phyloP scores from a whole-genome alignment of 2,888 invertebrate genomes.

The Diarsia rubi region DNA sequence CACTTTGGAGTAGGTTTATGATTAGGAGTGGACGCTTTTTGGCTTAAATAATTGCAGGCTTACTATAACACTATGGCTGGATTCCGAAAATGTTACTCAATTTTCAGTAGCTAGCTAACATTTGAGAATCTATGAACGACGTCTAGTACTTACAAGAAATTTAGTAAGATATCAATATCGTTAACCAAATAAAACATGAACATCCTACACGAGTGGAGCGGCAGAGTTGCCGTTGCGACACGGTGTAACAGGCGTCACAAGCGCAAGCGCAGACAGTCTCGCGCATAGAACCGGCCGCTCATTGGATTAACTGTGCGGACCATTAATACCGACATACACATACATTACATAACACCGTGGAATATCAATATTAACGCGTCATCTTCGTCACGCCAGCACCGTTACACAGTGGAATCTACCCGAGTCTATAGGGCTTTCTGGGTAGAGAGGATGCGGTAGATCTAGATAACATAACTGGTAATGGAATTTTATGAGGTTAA shows the following conservation, averaged over 20 bases:
- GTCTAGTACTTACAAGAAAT: background rate
- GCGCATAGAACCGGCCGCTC: conserved; percentile 69
- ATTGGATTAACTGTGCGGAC: conserved; percentile 63
- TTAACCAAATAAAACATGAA: background rate
- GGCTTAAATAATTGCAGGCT: background rate
- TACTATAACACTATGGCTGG: no score
- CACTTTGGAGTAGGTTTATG: background rate
- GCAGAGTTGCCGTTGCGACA: background rate
- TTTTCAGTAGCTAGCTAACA: background rate
- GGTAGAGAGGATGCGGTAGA: conserved; percentile 16
- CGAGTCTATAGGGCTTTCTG: conserved; percentile 1
- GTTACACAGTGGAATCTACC: conserved; percentile 45
- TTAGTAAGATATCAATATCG: background rate
- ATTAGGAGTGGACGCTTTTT: background rate
- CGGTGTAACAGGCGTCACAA: conserved; percentile 44
- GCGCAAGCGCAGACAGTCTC: conserved; percentile 58
- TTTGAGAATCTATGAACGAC: background rate
- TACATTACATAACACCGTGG: conserved; percentile 72
- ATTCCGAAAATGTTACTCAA: background rate
- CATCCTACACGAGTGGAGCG: background rate
- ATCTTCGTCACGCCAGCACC: conserved; percentile 43
- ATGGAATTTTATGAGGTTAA: background rate
- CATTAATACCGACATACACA: conserved; percentile 65
- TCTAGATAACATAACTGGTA: background rate
- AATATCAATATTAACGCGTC: conserved; percentile 57